phyloP scores from a whole-genome alignment of 2,888 invertebrate genomes.

The Melanchra persicariae region DNA sequence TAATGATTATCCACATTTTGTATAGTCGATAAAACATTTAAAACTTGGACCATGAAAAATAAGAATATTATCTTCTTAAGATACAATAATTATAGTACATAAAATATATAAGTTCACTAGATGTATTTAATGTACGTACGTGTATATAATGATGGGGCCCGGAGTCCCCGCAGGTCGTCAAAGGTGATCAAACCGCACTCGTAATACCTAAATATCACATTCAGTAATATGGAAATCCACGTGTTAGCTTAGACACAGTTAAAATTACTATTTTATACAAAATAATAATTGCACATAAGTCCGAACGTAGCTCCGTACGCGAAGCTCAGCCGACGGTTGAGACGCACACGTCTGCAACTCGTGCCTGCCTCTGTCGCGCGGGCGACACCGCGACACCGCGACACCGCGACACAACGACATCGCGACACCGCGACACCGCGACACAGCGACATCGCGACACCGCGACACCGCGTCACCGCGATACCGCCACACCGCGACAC shows the following conservation, averaged over 20 bases:
- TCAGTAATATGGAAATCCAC: constrained; percentile 91
- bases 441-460: constrained; percentile 1
- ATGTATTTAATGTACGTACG: constrained; percentile 87
- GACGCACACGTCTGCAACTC: constrained; percentile 69
- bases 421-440: neutral
- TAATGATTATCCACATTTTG: constrained; percentile 90
- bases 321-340: constrained; percentile 75
- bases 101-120: constrained; percentile 91
- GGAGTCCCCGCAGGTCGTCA: constrained; percentile 75
- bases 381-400: neutral
- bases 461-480: neutral
- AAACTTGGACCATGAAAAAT: constrained; percentile 91
- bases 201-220: constrained; percentile 91
- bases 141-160: constrained; percentile 80
- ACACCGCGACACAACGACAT: no score
- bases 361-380: constrained; percentile 65
- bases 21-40: constrained; percentile 91
- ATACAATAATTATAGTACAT: constrained; percentile 91
- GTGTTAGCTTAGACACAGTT: constrained; percentile 90
- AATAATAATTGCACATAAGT: constrained; percentile 91
- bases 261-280: constrained; percentile 90
- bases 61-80: constrained; percentile 90
- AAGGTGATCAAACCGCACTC: constrained; percentile 86
- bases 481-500: neutral
- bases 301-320: constrained; percentile 83